Percentiles rank a stretch among this genome's conserved stretches.
These are phyloP conservation scores for Climacteris rufus DNA, from an alignment of 2,113 vertebrate species.

Conservation along the genomic window DNA sequence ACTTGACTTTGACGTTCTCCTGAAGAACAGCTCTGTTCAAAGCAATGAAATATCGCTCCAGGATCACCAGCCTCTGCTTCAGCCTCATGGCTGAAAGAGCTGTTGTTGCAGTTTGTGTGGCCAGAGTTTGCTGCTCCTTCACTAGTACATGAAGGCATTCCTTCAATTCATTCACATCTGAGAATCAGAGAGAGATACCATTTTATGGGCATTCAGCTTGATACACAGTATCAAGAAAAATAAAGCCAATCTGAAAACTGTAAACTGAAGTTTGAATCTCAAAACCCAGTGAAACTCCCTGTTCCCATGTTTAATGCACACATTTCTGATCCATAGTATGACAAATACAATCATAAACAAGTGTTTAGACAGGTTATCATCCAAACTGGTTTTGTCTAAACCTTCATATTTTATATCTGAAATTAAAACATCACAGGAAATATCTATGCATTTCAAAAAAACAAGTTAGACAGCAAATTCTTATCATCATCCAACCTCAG, in stretches of 20 bases:
- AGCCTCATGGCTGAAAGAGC: slow-evolving; percentile 90
- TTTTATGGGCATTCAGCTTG: neutral
- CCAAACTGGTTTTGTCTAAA: neutral
- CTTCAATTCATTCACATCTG: slow-evolving; percentile 89
- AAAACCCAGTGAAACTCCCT: neutral
- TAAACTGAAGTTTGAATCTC: neutral
- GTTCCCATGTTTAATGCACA: neutral
- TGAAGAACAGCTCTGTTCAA: slow-evolving; percentile 92
- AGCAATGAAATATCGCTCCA: slow-evolving; percentile 96
- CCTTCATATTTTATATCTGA: neutral
- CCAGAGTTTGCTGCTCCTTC: slow-evolving; percentile 90
- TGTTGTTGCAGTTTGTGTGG: slow-evolving; percentile 86
- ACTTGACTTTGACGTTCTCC: slow-evolving; percentile 87
- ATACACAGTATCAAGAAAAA: neutral
- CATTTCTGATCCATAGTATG: neutral
- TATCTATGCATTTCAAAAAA: neutral
- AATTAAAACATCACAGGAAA: neutral
- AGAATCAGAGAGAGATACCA: neutral
- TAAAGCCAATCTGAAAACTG: neutral
- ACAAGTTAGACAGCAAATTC: neutral
- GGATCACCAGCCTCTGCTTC: slow-evolving; percentile 90
- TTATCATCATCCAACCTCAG: neutral
- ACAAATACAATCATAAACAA: neutral
- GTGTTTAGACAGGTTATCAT: neutral
- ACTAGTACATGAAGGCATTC: slow-evolving; percentile 91